Percentiles rank a stretch among this genome's conserved stretches.
Conservation (phyloP, 2,113 vertebrate genomes). For the Plecturocebus donacophilus region DNA sequence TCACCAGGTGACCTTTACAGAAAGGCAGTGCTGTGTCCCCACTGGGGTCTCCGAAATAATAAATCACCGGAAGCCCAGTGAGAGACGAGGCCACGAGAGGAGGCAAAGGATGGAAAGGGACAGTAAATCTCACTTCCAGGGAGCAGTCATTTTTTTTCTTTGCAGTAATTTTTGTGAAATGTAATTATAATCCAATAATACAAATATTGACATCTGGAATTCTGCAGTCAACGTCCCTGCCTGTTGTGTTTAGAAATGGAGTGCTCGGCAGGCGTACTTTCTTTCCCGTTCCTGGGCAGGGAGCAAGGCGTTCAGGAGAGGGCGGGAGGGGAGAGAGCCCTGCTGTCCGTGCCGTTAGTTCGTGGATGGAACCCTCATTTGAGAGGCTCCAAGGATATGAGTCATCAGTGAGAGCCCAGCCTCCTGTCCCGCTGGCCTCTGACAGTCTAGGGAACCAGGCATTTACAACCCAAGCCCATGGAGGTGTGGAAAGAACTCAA, state of each 20-base stretch:
- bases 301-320: accelerated
- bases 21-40: background rate
- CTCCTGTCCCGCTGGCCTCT: accelerated
- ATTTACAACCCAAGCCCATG: background rate
- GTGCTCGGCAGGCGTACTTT: background rate
- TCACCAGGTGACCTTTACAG: background rate
- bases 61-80: background rate
- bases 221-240: background rate
- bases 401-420: background rate
- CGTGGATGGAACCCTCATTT: too few species aligned
- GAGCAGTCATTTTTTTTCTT: background rate
- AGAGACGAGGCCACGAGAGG: background rate
- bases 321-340: accelerated
- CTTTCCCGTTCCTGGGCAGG: accelerated
- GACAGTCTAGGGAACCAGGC: background rate
- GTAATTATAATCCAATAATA: conserved; percentile 48
- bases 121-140: background rate
- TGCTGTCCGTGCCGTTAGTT: background rate
- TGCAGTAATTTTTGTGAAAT: conserved; percentile 23
- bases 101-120: conserved; percentile 27
- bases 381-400: background rate
- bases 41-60: conserved; percentile 8
- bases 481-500: background rate
- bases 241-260: background rate
- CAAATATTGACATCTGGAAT: conserved; percentile 67